Evolutionary conservation across 2,888 invertebrate species (phyloP), one percentile per base, ranked within the genome.

Genomic region (Plagiodera versicolora): DNA sequence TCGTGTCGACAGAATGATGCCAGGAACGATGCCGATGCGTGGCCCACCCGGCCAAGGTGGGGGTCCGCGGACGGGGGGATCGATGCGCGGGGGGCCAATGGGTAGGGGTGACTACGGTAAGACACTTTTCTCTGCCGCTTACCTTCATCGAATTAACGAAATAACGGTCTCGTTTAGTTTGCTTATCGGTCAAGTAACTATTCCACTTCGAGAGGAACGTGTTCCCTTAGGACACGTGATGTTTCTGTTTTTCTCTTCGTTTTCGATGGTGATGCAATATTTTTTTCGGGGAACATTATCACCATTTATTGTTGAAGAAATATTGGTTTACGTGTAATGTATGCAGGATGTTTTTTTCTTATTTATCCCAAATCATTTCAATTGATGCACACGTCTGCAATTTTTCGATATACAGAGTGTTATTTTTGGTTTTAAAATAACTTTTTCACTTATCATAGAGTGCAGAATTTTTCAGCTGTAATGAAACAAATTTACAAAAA

Each of bases 61-160:
- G 47, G 74, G 77, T 32, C 72, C 76, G 9, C 70, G 77, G 51
- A 39, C 39, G 6, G 39, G 39, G 39, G 79, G 71, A 50, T 83
- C 84, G 71, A 84, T 86, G 81, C 81, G 90, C 80, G 84, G 88
- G 77, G 84, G 88, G 77, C 87, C 89, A 65, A 88, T 92, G 86
- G 89, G 92, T 69, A 86, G 92, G 75, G 92, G 92, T 72, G 94
- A 94, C 81, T 94, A 94, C 84, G 94, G 94, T 94, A 87, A 90
- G 93, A 89, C 17, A 11, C 19, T 20, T 16, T 52, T 30, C 16
- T 20, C 17, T 44, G 16, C 32, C 17, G 20, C 14, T 16, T 10
- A 28, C 44, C 55, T n/a, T 24, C 28, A 51, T 17, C 19, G 39
- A 2, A 46, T 24, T 28, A 53, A 53, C 18, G 24, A 56, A 19